phyloP scores from a whole-genome alignment of 2,797 vertebrate species.

The Enteromius mattozi region DNA sequence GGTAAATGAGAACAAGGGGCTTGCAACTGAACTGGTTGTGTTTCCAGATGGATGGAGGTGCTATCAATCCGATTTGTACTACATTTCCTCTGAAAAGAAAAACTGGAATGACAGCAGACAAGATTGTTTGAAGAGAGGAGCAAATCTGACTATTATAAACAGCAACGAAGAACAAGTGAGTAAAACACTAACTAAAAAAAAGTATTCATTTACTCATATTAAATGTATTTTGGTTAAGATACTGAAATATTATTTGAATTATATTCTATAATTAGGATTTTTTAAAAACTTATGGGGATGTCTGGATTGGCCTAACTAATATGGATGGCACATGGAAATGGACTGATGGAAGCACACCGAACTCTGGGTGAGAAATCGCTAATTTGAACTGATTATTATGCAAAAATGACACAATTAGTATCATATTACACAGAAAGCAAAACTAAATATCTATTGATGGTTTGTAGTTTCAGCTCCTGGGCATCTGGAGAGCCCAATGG shows the following conservation, averaged over 20 bases:
- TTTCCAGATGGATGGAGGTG: constrained; percentile 16
- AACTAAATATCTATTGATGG: no score
- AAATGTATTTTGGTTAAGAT: not conserved
- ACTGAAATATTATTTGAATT: not conserved
- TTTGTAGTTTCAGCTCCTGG: no score
- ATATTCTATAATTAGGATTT: not conserved
- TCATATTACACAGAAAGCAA: no score
- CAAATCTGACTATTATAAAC: not conserved
- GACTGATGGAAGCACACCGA: not conserved
- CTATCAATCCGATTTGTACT: not conserved
- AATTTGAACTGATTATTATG: not conserved
- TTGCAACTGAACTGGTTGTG: not conserved
- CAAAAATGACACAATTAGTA: no score
- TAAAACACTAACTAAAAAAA: not conserved
- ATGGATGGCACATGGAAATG: not conserved
- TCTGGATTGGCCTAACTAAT: constrained; percentile 4
- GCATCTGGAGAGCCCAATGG: not conserved
- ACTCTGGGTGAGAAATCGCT: not conserved
- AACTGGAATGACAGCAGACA: not conserved
- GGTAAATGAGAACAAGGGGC: not conserved
- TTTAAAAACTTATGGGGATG: not conserved
- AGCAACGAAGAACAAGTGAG: not conserved
- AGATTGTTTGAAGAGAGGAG: not conserved
- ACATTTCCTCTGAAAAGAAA: not conserved
- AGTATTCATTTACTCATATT: not conserved